These are phyloP conservation scores for Coccyzus lansbergi DNA, from an alignment of 2,797 vertebrate genomes.

Conservation along the genomic window DNA sequence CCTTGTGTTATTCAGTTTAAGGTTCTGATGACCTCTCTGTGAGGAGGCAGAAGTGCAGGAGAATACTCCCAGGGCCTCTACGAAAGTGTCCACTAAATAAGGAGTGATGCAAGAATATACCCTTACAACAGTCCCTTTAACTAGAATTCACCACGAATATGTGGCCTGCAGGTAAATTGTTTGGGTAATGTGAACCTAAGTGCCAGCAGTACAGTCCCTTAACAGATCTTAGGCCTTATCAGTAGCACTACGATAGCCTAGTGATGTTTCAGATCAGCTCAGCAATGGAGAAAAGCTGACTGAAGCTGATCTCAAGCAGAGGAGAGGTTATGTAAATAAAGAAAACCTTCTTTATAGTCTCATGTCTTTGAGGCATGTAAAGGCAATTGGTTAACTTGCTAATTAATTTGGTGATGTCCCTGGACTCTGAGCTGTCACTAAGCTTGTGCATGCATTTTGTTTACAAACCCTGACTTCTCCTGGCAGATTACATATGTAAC, in stretches of 20 bases:
- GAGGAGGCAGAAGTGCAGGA: neutral
- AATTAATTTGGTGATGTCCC: constrained; percentile 14
- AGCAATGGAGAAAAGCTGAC: constrained; percentile 19
- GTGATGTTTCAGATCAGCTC: neutral
- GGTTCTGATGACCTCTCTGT: neutral
- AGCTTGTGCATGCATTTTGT: neutral
- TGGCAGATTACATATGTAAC: neutral
- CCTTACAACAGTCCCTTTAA: neutral
- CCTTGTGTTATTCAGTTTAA: neutral
- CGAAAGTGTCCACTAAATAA: neutral
- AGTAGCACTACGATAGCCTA: neutral
- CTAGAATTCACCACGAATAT: neutral
- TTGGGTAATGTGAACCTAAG: neutral
- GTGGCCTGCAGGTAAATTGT: neutral
- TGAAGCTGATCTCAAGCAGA: neutral
- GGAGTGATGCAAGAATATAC: neutral
- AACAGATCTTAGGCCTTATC: neutral
- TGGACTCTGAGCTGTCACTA: constrained; percentile 50
- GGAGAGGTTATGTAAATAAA: constrained; percentile 42
- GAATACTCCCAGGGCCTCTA: neutral
- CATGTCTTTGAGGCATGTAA: constrained; percentile 1
- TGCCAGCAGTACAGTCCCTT: neutral
- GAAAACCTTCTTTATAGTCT: neutral
- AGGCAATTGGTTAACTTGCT: constrained; percentile 9
- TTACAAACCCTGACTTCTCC: neutral